These are phyloP conservation scores for Caenorhabditis wallacei DNA, from an alignment of 2,888 invertebrate species.

Conservation along the genomic window DNA sequence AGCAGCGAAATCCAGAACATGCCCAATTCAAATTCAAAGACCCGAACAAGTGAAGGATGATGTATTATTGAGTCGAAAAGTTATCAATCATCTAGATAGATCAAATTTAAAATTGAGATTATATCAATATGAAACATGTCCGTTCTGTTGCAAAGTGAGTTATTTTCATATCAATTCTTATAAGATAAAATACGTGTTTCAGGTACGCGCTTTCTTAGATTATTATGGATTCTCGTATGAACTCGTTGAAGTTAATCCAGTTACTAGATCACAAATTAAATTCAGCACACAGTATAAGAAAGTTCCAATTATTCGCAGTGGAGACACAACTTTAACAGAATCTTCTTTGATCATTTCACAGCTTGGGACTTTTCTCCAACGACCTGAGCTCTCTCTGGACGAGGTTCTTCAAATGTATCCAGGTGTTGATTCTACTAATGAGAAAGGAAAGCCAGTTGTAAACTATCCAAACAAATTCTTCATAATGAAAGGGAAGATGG, in stretches of 20 bases:
- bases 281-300: slow-evolving; percentile 93
- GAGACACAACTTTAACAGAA: slow-evolving; percentile 89
- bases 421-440: slow-evolving; percentile 87
- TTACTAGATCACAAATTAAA: slow-evolving; percentile 92
- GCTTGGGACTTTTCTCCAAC: slow-evolving; percentile 88
- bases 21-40: slow-evolving; percentile 69
- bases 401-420: slow-evolving; percentile 89
- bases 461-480: slow-evolving; percentile 80
- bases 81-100: slow-evolving; percentile 79
- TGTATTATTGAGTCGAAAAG: slow-evolving; percentile 71
- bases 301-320: slow-evolving; percentile 82
- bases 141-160: slow-evolving; percentile 81
- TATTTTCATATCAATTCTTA: not conserved
- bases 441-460: slow-evolving; percentile 64
- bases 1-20: slow-evolving; percentile 43
- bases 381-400: slow-evolving; percentile 85
- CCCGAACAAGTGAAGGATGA: slow-evolving; percentile 69
- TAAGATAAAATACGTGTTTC: not conserved
- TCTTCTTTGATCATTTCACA: slow-evolving; percentile 95
- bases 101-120: slow-evolving; percentile 89
- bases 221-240: slow-evolving; percentile 95
- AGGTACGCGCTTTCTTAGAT: slow-evolving; percentile 90
- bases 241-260: slow-evolving; percentile 97
- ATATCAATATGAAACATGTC: slow-evolving; percentile 96
- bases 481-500: slow-evolving; percentile 78